These are phyloP conservation scores for Mylabris sibirica DNA, from an alignment of 2,888 invertebrate species.

Conservation along the genomic window DNA sequence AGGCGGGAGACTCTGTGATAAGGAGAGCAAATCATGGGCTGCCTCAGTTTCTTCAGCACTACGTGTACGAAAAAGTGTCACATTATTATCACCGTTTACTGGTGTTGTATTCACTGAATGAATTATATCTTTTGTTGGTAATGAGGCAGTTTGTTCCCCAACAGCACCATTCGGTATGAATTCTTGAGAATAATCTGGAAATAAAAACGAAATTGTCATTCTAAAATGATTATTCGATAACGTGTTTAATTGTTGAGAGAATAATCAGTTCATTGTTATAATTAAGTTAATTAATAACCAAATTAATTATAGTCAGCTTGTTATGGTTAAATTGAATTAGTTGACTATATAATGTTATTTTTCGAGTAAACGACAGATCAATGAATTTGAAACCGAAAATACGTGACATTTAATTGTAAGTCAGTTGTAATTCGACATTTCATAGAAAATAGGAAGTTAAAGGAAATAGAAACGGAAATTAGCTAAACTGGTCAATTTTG, in stretches of 20 bases:
- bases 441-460: constrained; percentile 15
- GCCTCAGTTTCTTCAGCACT: constrained; percentile 88
- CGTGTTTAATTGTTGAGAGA: not conserved
- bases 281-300: constrained; percentile 15
- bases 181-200: constrained; percentile 51
- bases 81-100: constrained; percentile 54
- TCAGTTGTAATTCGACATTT: constrained; percentile 9
- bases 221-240: not conserved
- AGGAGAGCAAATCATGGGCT: constrained; percentile 80
- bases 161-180: constrained; percentile 49
- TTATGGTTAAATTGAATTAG: constrained; percentile 29
- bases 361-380: constrained; percentile 35
- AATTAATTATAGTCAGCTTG: constrained; percentile 14
- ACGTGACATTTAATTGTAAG: constrained; percentile 1
- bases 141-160: constrained; percentile 28
- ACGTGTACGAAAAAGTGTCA: constrained; percentile 62
- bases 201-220: not conserved
- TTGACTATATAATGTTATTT: constrained; percentile 37
- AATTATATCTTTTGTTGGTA: constrained; percentile 6
- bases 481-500: not conserved
- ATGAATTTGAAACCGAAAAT: constrained; percentile 25
- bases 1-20: constrained; percentile 80
- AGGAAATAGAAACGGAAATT: constrained; percentile 12
- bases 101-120: constrained; percentile 16
- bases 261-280: not conserved